A percentile compares a stretch with the other conserved stretches of the same genome.
phyloP scores from a whole-genome alignment of 2,888 invertebrate species.

The Arenicola marina region DNA sequence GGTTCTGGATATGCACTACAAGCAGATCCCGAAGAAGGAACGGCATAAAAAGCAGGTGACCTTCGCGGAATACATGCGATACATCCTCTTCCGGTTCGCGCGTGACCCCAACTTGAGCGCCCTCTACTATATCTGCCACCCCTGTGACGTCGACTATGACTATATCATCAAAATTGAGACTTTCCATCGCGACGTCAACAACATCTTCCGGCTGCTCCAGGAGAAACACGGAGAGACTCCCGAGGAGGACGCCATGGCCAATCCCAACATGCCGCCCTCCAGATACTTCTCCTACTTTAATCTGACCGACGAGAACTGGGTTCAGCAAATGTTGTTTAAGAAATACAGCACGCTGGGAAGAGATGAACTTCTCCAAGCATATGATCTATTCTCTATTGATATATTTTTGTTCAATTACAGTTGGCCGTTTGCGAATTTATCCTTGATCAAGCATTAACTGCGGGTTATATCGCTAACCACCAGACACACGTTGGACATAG shows the following conservation, averaged over 20 bases:
- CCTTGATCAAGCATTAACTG: not conserved
- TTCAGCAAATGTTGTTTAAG: not conserved
- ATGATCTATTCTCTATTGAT: constrained; percentile 1
- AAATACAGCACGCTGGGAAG: constrained; percentile 1
- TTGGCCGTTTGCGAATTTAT: constrained; percentile 2
- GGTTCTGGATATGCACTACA: not conserved
- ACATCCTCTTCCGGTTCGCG: not conserved
- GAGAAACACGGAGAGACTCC: not conserved
- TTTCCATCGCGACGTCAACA: not conserved
- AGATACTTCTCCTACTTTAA: not conserved
- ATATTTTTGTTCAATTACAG: constrained; percentile 6
- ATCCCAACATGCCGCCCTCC: not conserved
- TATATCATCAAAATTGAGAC: constrained; percentile 6
- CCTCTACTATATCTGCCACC: constrained; percentile 3
- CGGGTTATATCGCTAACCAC: too few relatives aligned
- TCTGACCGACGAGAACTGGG: constrained; percentile 4
- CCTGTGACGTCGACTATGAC: constrained; percentile 1
- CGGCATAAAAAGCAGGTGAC: not conserved
- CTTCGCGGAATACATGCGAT: not conserved
- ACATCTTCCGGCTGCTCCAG: not conserved
- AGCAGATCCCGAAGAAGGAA: not conserved
- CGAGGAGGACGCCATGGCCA: not conserved
- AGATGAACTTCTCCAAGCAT: not conserved
- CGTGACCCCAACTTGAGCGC: not conserved
- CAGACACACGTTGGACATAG: too few relatives aligned